Evolutionary conservation across 2,113 vertebrate genomes (phyloP).

Genomic region (Puntigrus tetrazona): DNA sequence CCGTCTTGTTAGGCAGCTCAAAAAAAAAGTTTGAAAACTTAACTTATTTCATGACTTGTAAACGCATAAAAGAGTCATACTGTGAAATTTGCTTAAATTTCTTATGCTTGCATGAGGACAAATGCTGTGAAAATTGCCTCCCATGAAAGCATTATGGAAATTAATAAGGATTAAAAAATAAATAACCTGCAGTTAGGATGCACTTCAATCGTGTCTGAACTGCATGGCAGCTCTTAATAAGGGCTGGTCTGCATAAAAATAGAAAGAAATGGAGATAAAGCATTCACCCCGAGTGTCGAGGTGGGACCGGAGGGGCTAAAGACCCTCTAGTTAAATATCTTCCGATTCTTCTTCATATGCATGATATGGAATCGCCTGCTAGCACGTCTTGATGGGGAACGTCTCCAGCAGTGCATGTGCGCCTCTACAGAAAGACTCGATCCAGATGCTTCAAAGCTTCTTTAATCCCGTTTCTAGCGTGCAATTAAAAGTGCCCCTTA

Average conservation of each 20-base stretch:
- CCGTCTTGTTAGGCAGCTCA: neutral
- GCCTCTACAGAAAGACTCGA: conserved; percentile 62
- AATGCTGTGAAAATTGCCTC: neutral
- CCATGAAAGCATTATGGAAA: conserved; percentile 5
- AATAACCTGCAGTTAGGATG: conserved; percentile 17
- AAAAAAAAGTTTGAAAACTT: neutral
- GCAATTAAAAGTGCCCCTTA: conserved; percentile 68
- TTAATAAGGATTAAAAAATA: conserved; percentile 11
- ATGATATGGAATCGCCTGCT: neutral
- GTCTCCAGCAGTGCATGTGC: neutral
- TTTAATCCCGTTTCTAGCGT: conserved; percentile 68
- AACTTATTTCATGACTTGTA: neutral
- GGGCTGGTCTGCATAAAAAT: neutral
- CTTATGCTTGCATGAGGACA: neutral
- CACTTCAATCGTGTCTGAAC: neutral
- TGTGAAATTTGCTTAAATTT: neutral
- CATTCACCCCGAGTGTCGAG: neutral
- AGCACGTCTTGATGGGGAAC: neutral
- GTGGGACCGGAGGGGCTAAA: neutral
- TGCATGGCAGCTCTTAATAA: neutral
- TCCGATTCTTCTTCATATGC: neutral
- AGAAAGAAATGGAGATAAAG: neutral
- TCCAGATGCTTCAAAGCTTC: conserved; percentile 62
- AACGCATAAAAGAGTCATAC: neutral
- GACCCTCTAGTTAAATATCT: neutral